Base-by-base conservation (phyloP, 2,888 invertebrate species). In the Galerucella calmariensis region DNA sequence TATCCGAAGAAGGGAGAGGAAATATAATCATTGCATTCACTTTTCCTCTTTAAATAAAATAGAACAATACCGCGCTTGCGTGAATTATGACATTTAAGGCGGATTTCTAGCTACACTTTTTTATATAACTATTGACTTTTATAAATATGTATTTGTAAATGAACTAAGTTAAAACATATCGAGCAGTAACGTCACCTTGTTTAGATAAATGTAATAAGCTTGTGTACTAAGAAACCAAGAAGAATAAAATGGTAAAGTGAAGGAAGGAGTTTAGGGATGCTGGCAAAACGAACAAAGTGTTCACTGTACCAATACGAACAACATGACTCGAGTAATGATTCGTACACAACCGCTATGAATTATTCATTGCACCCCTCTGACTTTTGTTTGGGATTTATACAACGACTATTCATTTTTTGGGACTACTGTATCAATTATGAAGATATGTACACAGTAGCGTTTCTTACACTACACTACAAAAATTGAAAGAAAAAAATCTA, bases 311-410 rank as follows among this genome's bases (percentile, higher is more conserved):
- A 67, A 71, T 51, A 56, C 70, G 59, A 84, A 84, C 85, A 84
- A 83, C 85, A 84, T 83, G 84, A 83, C 82, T 84, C 85, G 84
- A 84, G 86, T 87, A 87, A 87, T 87, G 87, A 87, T 87, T 87
- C 87, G 86, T 87, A 84, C 84, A 86, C 83, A 81, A 79, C 77
- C 79, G 80, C 81, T 85, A 66, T 87, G 86, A 87, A 87, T 87
- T 84, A 87, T 86, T 86, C 86, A 87, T 83, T 83, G 82, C 79
- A 14, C 48, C 48, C 75, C 81, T 79, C 77, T 75, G 71, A 74
- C 68, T 78, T 80, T 79, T 77, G 78, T 77, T 77, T 48, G 75
- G 78, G 78, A 80, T 81, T 80, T 78, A 78, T 76, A 78, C 68
- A 79, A 80, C 80, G 74, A 79, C 72, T 77, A 78, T 73, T 73